Percentiles rank a stretch among this genome's conserved stretches.
These are phyloP conservation scores for Lasioglossum zephyrum DNA, from an alignment of 2,888 invertebrate species.

Conservation along the genomic window DNA sequence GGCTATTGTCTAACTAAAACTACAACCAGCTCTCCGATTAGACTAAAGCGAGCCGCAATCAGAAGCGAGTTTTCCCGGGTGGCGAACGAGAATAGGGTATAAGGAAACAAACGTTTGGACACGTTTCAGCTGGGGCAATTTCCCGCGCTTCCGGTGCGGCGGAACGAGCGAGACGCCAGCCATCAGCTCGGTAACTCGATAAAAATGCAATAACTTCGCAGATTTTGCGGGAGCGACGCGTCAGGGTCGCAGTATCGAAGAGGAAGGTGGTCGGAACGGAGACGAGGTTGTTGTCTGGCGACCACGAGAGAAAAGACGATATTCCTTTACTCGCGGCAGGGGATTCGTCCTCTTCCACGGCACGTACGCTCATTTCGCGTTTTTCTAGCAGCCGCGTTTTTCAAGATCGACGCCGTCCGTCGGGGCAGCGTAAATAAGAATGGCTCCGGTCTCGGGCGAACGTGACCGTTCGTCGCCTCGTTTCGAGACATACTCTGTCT, in stretches of 20 bases:
- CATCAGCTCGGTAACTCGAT: not conserved
- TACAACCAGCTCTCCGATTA: not conserved
- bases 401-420: slow-evolving; percentile 32
- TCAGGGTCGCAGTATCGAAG: not conserved
- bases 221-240: not conserved
- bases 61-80: not conserved
- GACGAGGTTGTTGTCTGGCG: not conserved
- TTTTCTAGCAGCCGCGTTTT: slow-evolving; percentile 25
- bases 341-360: slow-evolving; percentile 22
- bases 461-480: slow-evolving; percentile 23
- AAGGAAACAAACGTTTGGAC: not conserved
- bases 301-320: not conserved
- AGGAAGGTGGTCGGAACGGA: not conserved
- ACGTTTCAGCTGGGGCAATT: not conserved
- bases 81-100: not conserved
- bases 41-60: not conserved
- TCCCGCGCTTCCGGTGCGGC: not conserved
- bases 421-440: slow-evolving; percentile 24
- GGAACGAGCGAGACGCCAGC: not conserved
- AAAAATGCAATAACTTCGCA: slow-evolving; percentile 21
- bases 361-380: slow-evolving; percentile 42
- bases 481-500: not conserved
- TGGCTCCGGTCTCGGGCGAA: not conserved
- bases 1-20: no score
- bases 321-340: slow-evolving; percentile 16